A percentile compares a stretch with the other conserved stretches of the same genome.
These are phyloP conservation scores for Eidolon helvum DNA, from an alignment of 2,113 vertebrate genomes.

Conservation along the genomic window DNA sequence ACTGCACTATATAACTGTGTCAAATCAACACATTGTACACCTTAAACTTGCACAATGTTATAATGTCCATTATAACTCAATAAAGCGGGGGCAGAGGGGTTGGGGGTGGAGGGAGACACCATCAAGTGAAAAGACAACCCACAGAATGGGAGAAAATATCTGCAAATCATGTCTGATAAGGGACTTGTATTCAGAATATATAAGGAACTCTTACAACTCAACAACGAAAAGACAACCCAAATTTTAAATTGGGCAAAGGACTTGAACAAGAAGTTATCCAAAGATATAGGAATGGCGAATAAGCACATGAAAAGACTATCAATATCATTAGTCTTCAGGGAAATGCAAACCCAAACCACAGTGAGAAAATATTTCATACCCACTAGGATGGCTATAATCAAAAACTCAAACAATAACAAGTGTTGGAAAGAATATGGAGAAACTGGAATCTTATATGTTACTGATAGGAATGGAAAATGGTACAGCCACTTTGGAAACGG, in stretches of 20 bases:
- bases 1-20: neutral
- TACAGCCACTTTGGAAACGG: neutral
- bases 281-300: neutral
- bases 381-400: neutral
- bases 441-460: neutral
- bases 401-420: neutral
- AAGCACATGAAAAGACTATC: neutral
- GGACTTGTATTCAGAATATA: neutral
- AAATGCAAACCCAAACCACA: constrained; percentile 30
- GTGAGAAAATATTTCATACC: neutral
- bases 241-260: neutral
- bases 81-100: neutral
- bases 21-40: neutral
- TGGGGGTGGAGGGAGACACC: neutral
- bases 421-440: neutral
- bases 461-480: neutral
- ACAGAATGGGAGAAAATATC: neutral
- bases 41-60: neutral
- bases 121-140: neutral
- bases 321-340: neutral
- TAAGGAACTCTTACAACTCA: constrained; percentile 1
- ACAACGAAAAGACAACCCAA: neutral
- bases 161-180: neutral
- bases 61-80: neutral
- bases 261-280: neutral